Conservation (phyloP, 1,140 invertebrate genomes). For the Heliconius melpomene region DNA sequence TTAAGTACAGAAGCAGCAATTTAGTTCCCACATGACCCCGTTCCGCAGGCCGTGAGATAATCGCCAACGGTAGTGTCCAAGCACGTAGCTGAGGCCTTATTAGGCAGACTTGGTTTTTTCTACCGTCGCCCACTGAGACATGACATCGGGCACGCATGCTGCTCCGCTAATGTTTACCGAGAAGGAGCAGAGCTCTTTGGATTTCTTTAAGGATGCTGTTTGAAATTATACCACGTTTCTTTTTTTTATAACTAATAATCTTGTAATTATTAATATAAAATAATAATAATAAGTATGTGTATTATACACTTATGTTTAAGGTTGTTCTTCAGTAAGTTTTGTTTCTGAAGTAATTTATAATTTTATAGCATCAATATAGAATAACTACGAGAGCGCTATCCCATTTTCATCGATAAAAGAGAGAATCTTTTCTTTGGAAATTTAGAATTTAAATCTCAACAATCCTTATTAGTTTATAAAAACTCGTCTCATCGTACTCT, state of each 20-base stretch:
- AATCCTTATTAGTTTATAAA: conserved; percentile 26
- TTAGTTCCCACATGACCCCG: conserved; percentile 67
- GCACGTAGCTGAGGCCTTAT: conserved; percentile 65
- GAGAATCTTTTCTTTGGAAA: conserved; percentile 16
- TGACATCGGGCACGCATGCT: conserved; percentile 51
- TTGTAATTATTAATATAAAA: not conserved
- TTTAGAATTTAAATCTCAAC: conserved; percentile 42
- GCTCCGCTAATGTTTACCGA: conserved; percentile 38
- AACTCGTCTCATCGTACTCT: conserved; percentile 6
- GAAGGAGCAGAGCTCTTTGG: conserved; percentile 32
- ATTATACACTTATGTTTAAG: not conserved
- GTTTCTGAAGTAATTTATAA: too few relatives aligned
- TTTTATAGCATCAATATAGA: not conserved
- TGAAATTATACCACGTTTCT: conserved; percentile 27
- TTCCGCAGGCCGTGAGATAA: conserved; percentile 70
- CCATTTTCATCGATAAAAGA: conserved; percentile 16
- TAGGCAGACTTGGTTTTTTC: conserved; percentile 63
- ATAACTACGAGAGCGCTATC: conserved; percentile 12
- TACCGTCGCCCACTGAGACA: conserved; percentile 47
- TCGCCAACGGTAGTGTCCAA: conserved; percentile 66
- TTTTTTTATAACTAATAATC: conserved; percentile 15
- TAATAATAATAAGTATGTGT: not conserved
- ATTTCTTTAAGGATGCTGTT: conserved; percentile 34
- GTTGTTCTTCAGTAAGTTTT: too few relatives aligned
- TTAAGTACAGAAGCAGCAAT: conserved; percentile 58